Conservation (phyloP, 2,113 vertebrate species). For the Lophius piscatorius region DNA sequence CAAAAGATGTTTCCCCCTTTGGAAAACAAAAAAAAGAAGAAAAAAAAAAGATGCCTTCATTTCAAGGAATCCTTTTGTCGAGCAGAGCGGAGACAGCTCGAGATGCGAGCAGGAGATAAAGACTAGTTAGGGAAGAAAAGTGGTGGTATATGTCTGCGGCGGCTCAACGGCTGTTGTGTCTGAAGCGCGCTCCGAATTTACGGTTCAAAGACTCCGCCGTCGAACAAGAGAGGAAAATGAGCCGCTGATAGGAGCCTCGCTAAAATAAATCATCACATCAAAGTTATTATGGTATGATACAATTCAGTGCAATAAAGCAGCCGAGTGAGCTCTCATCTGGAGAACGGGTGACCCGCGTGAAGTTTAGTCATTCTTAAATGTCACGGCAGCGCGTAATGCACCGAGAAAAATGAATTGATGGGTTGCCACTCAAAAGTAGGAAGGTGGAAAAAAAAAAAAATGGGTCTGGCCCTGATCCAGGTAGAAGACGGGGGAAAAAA, state of each 20-base stretch:
- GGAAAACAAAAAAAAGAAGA: not conserved
- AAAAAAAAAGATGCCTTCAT: conserved; percentile 16
- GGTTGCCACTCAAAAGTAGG: conserved; percentile 1
- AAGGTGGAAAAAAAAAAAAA: too few species aligned
- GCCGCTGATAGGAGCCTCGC: conserved; percentile 48
- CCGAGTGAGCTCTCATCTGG: conserved; percentile 44
- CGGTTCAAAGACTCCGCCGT: conserved; percentile 62
- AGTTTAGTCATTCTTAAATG: conserved; percentile 58
- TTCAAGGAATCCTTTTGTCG: conserved; percentile 36
- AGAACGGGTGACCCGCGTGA: conserved; percentile 41
- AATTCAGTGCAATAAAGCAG: conserved; percentile 60
- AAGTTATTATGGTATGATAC: conserved; percentile 54
- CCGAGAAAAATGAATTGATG: conserved; percentile 18
- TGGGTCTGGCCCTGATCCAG: not conserved
- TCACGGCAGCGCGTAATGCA: conserved; percentile 43
- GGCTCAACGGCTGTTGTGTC: conserved; percentile 65
- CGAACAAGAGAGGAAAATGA: conserved; percentile 54
- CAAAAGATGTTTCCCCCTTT: conserved; percentile 10
- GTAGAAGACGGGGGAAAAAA: not conserved
- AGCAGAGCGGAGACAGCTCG: conserved; percentile 19
- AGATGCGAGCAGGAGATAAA: conserved; percentile 49
- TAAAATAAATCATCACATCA: conserved; percentile 55
- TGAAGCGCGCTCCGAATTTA: conserved; percentile 64
- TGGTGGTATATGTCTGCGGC: conserved; percentile 9
- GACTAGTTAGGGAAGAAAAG: conserved; percentile 29